Percentiles rank a stretch among this genome's conserved stretches.
These are phyloP conservation scores for Rhincodon typus DNA, from an alignment of 2,797 vertebrate genomes.

Conservation along the genomic window DNA sequence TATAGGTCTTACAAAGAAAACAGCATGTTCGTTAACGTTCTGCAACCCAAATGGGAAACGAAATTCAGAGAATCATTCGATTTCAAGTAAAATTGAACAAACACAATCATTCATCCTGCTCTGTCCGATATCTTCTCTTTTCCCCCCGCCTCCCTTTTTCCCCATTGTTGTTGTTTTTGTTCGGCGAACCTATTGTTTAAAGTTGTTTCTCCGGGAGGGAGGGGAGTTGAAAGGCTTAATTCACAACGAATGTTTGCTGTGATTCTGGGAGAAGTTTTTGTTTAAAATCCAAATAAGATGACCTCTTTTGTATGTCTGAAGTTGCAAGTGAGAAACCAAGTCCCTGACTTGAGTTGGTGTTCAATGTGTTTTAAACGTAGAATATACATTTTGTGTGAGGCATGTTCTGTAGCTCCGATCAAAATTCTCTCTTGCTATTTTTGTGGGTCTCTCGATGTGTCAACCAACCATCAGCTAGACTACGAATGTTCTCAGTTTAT, in stretches of 20 bases:
- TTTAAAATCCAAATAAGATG: background rate
- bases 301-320: background rate
- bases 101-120: background rate
- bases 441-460: background rate
- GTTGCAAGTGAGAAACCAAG: background rate
- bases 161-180: background rate
- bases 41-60: background rate
- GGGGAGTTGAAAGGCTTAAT: slow-evolving; percentile 1
- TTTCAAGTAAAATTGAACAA: background rate
- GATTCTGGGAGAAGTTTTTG: background rate
- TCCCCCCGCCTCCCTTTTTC: background rate
- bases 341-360: background rate
- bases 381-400: background rate
- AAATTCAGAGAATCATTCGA: background rate
- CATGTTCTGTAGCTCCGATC: background rate
- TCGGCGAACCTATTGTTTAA: background rate
- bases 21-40: background rate
- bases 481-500: background rate
- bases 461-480: background rate
- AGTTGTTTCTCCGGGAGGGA: background rate
- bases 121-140: background rate
- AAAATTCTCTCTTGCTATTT: background rate
- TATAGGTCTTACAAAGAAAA: background rate
- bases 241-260: slow-evolving; percentile 12
- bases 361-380: background rate